Conservation (phyloP, 1,140 invertebrate species). For the Leptopilina clavipes region DNA sequence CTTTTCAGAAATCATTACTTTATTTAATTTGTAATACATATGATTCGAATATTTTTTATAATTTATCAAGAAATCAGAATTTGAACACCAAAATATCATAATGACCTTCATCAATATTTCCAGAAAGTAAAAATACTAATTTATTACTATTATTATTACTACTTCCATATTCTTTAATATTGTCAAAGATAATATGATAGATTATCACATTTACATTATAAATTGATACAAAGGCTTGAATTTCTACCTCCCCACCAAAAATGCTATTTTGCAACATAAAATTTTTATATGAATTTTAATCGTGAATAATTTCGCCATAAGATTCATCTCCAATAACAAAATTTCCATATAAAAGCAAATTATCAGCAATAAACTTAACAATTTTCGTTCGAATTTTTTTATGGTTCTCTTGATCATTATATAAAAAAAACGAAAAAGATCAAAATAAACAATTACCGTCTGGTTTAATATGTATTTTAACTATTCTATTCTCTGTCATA, state of each 20-base stretch:
- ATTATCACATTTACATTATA: slow-evolving; percentile 13
- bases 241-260: not conserved
- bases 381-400: not conserved
- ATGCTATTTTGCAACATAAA: not conserved
- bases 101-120: not conserved
- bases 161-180: slow-evolving; percentile 20
- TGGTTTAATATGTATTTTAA: too few relatives aligned
- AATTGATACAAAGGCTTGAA: slow-evolving; percentile 1
- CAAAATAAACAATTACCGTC: too few relatives aligned
- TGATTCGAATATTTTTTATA: not conserved
- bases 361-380: not conserved
- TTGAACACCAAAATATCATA: not conserved
- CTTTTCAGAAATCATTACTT: not conserved
- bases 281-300: not conserved
- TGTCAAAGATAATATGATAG: not conserved
- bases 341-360: not conserved
- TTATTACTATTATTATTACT: slow-evolving; percentile 37
- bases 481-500: not conserved
- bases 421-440: too few relatives aligned
- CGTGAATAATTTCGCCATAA: not conserved
- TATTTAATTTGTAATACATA: slow-evolving; percentile 46
- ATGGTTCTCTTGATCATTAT: not conserved
- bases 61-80: not conserved
- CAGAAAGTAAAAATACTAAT: slow-evolving; percentile 39
- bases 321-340: not conserved